Percentiles rank a stretch among this genome's conserved stretches.
These are phyloP conservation scores for Augochlora pura DNA, from an alignment of 1,140 invertebrate species.

Conservation along the genomic window DNA sequence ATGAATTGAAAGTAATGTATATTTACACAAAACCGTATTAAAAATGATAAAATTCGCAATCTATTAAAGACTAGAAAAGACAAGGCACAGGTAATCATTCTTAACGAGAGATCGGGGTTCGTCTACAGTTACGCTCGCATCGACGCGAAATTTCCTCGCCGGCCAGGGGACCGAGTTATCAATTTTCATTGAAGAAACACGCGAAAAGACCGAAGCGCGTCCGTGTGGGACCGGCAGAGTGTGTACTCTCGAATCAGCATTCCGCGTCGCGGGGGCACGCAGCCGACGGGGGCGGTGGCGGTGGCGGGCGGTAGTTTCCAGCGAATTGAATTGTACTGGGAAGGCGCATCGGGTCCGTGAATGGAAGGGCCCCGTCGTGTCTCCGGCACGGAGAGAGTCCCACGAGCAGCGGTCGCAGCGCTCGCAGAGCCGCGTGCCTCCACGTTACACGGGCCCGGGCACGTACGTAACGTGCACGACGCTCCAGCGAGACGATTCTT, in stretches of 20 bases:
- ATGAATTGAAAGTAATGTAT: too few species aligned
- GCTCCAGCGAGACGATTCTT: slow-evolving; percentile 58
- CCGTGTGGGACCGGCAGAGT: neutral
- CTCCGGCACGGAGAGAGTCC: slow-evolving; percentile 61
- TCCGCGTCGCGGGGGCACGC: slow-evolving; percentile 51
- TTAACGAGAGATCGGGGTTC: too few species aligned
- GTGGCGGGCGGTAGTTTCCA: slow-evolving; percentile 59
- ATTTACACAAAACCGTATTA: too few species aligned
- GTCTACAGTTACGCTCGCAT: too few species aligned
- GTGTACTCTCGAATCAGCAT: slow-evolving; percentile 65
- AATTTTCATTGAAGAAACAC: too few species aligned
- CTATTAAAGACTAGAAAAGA: too few species aligned
- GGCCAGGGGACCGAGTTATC: too few species aligned
- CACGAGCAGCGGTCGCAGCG: too few species aligned
- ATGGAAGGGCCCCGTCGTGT: slow-evolving; percentile 58
- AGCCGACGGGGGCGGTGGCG: neutral
- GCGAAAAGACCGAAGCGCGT: too few species aligned
- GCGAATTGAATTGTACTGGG: slow-evolving; percentile 73
- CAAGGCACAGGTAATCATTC: too few species aligned
- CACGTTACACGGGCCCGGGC: slow-evolving; percentile 63
- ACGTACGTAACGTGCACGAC: slow-evolving; percentile 47
- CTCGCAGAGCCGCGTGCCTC: slow-evolving; percentile 68
- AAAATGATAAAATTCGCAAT: too few species aligned
- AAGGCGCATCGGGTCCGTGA: slow-evolving; percentile 62
- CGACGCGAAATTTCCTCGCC: too few species aligned